A percentile compares a stretch with the other conserved stretches of the same genome.
These are phyloP conservation scores for Conopomorpha cramerella DNA, from an alignment of 1,140 invertebrate genomes.

Conservation along the genomic window DNA sequence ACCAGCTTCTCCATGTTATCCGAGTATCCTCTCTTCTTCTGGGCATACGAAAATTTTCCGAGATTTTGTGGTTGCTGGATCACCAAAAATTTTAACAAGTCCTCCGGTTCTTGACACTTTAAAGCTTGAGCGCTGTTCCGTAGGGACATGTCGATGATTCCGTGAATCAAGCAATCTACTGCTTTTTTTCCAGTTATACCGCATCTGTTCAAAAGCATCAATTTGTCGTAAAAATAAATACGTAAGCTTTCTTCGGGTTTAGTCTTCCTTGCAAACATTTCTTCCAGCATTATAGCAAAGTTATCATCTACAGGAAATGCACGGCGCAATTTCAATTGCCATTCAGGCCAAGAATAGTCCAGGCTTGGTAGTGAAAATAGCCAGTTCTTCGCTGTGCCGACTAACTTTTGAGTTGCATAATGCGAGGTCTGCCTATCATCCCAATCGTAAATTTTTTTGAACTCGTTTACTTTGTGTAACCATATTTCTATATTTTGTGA, in stretches of 20 bases:
- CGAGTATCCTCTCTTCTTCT: neutral
- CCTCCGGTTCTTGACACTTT: neutral
- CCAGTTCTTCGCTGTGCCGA: neutral
- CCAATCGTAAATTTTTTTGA: neutral
- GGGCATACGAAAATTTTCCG: neutral
- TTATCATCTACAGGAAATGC: too few relatives aligned
- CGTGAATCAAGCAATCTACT: neutral
- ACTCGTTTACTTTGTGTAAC: neutral
- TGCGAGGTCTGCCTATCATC: neutral
- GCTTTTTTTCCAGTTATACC: neutral
- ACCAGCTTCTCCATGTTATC: neutral
- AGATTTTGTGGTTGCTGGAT: neutral
- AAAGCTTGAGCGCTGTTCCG: neutral
- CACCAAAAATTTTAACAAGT: too few relatives aligned
- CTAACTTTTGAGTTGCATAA: neutral
- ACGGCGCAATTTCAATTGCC: neutral
- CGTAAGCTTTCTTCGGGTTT: neutral
- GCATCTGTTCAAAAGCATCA: neutral
- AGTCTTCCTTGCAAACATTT: neutral
- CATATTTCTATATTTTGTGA: neutral
- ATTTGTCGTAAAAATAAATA: too few relatives aligned
- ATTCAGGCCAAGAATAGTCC: neutral
- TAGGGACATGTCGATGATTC: neutral
- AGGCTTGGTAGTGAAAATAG: neutral
- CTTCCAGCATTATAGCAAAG: neutral